Evolutionary conservation across 1,140 invertebrate genomes (phyloP), one percentile per base, ranked within the genome.

Genomic region (Aphaenogaster rudis): DNA sequence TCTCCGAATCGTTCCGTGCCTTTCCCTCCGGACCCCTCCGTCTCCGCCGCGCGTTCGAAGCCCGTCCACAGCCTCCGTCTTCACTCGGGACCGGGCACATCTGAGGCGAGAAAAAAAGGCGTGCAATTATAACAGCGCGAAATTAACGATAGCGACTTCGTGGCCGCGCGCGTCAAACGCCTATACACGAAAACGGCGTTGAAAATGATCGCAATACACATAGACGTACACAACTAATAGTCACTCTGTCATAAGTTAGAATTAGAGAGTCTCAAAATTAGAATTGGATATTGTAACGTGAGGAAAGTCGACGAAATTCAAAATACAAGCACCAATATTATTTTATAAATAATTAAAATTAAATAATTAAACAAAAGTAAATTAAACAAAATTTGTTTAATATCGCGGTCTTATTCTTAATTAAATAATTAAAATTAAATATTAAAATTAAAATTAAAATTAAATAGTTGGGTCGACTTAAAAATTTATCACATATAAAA

Each of bases 1-100:
- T 93, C 92, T 93, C 39, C 86, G 91, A 92, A 93, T 94, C 92
- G 77, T 92, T 92, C 89, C 77, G 86, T 88, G 90, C 92, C 91
- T 94, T 94, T 93, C 89, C 90, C 87, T 74, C 78, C 59, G 82
- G 88, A 74, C 81, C 84, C 87, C 52, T 13, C 33, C 0, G 54
- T 61, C 50, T 64, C n/a, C 71, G 21, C 45, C 36, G 11, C 50
- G 11, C 36, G 66, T 81, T 45, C 67, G 67, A 15, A 33, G 4
- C 28, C 59, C 67, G 39, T 89, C 42, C 67, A 45, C 15, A n/a
- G 57, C 15, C 61, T 66, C 82, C 21, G 63, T 85, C 67, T 66
- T 71, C 59, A 13, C 61, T 57, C 28, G 5, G 59, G 33, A 17
- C 67, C 81, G 33, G 67, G 67, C 50, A 33, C 61, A 57, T 48